Evolutionary conservation across 2,888 invertebrate species (phyloP).

Genomic region (Eupithecia abbreviata): DNA sequence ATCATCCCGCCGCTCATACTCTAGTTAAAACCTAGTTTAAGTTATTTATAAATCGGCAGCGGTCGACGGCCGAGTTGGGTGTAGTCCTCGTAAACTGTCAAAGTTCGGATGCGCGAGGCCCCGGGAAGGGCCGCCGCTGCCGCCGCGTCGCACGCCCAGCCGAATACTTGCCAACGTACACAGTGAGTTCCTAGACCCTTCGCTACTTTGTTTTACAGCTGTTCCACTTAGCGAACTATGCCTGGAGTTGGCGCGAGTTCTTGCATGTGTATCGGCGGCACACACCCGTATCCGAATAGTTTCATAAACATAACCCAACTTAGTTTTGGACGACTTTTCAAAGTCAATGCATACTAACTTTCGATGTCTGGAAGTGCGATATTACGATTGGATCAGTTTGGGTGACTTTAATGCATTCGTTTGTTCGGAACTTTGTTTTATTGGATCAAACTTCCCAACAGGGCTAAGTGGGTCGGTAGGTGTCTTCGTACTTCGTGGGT

Average conservation of each 20-base stretch:
- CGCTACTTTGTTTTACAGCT: slow-evolving; percentile 84
- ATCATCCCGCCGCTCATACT: slow-evolving; percentile 77
- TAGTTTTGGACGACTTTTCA: slow-evolving; percentile 84
- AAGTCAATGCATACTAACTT: slow-evolving; percentile 85
- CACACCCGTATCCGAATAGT: slow-evolving; percentile 82
- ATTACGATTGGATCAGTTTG: slow-evolving; percentile 83
- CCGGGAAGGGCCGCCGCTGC: slow-evolving; percentile 45
- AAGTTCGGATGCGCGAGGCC: slow-evolving; percentile 59
- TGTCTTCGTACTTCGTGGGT: slow-evolving; percentile 58
- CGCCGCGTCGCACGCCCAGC: slow-evolving; percentile 37
- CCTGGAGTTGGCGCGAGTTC: slow-evolving; percentile 83
- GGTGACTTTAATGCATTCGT: slow-evolving; percentile 82
- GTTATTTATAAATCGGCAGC: slow-evolving; percentile 79
- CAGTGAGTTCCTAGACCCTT: slow-evolving; percentile 84
- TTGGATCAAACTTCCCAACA: slow-evolving; percentile 75
- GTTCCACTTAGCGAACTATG: slow-evolving; percentile 84
- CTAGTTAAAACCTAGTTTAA: slow-evolving; percentile 81
- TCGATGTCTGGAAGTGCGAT: slow-evolving; percentile 82
- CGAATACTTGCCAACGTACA: slow-evolving; percentile 76
- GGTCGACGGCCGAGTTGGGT: slow-evolving; percentile 64
- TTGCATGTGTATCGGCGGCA: slow-evolving; percentile 83
- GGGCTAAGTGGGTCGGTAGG: slow-evolving; percentile 62
- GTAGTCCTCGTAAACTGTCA: slow-evolving; percentile 70
- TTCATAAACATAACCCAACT: slow-evolving; percentile 84
- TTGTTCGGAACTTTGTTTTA: slow-evolving; percentile 81